Conservation (phyloP, 2,888 invertebrate species). For the Netelia inedita region DNA sequence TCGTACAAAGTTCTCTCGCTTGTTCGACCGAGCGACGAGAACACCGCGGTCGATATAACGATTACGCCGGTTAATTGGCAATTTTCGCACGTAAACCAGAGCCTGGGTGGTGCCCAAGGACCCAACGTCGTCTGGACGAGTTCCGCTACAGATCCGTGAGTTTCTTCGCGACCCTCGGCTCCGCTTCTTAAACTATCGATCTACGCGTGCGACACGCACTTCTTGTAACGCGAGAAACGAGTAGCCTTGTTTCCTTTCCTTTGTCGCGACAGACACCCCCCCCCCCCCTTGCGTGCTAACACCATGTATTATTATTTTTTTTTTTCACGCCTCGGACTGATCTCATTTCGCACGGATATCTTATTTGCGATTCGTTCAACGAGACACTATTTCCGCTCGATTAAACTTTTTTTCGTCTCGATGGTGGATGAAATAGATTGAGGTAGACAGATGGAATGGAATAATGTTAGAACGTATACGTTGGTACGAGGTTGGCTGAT, state of each 20-base stretch:
- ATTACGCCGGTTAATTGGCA: conserved; percentile 77
- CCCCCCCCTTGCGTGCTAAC: neutral
- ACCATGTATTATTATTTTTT: conserved; percentile 18
- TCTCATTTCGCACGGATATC: neutral
- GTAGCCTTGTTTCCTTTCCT: conserved; percentile 33
- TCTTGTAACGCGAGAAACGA: conserved; percentile 25
- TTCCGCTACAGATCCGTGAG: conserved; percentile 49
- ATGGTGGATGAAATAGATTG: neutral
- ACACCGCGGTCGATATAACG: conserved; percentile 45
- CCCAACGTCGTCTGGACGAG: conserved; percentile 66
- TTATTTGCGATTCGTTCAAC: neutral
- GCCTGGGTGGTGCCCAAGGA: conserved; percentile 76
- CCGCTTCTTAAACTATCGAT: conserved; percentile 47
- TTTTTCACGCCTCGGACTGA: neutral
- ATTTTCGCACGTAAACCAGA: conserved; percentile 78
- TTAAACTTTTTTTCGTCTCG: neutral
- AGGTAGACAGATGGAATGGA: no score
- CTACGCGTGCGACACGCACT: conserved; percentile 37
- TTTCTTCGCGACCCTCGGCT: conserved; percentile 48
- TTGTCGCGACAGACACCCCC: conserved; percentile 31
- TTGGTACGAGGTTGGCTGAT: no score
- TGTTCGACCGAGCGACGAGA: neutral
- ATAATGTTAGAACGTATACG: no score
- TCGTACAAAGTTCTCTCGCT: neutral
- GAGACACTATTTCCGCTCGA: neutral